A percentile compares a stretch with the other conserved stretches of the same genome.
Evolutionary conservation across 1,140 invertebrate species (phyloP).

Genomic region (Bombus difficillimus): DNA sequence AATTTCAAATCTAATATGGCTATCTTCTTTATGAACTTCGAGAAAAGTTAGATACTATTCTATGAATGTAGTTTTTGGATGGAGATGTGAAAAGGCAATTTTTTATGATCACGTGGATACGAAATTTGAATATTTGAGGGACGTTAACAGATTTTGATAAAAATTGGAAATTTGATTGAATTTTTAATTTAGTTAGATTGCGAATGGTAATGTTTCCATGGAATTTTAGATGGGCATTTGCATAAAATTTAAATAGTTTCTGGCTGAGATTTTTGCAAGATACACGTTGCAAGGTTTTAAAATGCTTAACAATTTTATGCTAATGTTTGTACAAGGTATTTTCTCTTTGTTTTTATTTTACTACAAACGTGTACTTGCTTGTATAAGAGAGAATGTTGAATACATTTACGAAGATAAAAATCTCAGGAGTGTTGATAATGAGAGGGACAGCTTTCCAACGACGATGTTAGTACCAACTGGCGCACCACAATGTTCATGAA

Average conservation of each 20-base stretch:
- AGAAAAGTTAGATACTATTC: no score
- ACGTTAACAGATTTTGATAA: neutral
- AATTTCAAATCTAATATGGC: no score
- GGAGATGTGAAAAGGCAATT: no score
- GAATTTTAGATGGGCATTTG: neutral
- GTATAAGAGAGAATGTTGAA: neutral
- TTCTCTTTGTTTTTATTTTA: neutral
- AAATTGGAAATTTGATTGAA: neutral
- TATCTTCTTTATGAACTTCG: no score
- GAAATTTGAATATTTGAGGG: no score
- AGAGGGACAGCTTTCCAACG: neutral
- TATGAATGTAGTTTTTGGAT: no score
- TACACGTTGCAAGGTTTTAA: neutral
- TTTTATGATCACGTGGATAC: no score
- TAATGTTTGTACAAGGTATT: neutral
- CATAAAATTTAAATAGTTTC: neutral
- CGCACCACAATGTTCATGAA: neutral
- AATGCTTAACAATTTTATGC: neutral
- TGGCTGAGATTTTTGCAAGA: neutral
- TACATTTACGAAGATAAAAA: neutral
- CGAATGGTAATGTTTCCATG: neutral
- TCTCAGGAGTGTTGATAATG: neutral
- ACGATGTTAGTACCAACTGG: neutral
- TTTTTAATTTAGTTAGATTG: neutral
- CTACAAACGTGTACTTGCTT: neutral